Evolutionary conservation across 2,888 invertebrate genomes (phyloP).

Genomic region (Metellina segmentata): DNA sequence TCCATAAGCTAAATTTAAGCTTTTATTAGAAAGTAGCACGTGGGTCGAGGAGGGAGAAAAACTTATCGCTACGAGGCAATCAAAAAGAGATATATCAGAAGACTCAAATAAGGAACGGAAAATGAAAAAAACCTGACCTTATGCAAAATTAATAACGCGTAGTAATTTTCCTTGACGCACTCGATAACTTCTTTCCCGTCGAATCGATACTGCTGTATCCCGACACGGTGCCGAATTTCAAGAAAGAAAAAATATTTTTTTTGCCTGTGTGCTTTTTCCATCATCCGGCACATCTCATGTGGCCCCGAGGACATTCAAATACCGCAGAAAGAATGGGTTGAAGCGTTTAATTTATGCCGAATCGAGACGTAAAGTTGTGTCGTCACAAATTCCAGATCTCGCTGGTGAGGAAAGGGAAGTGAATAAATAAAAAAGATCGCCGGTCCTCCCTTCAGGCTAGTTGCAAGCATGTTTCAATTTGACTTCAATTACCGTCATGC

Average conservation of each 20-base stretch:
- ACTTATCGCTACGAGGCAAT: constrained; percentile 41
- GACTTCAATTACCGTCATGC: constrained; percentile 46
- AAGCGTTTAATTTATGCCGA: constrained; percentile 55
- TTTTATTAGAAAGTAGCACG: constrained; percentile 4
- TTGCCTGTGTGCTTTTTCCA: background rate
- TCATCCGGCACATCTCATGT: background rate
- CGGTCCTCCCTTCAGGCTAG: constrained; percentile 17
- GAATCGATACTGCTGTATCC: constrained; percentile 34
- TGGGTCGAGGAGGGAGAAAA: background rate
- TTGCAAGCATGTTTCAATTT: constrained; percentile 58
- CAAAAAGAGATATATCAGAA: constrained; percentile 59
- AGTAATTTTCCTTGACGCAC: constrained; percentile 47
- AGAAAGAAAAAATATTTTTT: constrained; percentile 46
- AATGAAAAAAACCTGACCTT: constrained; percentile 27
- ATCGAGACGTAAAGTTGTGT: constrained; percentile 18
- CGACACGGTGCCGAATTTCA: background rate
- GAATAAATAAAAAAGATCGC: too few species aligned
- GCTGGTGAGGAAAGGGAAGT: background rate
- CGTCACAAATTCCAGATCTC: constrained; percentile 14
- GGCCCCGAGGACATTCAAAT: constrained; percentile 4
- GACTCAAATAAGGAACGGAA: constrained; percentile 24
- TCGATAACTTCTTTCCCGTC: constrained; percentile 34
- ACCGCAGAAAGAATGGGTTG: constrained; percentile 49
- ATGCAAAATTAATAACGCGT: constrained; percentile 61
- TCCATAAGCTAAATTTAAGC: constrained; percentile 43